These are phyloP conservation scores for Chloroclysta siterata DNA, from an alignment of 2,888 invertebrate genomes.

Conservation along the genomic window DNA sequence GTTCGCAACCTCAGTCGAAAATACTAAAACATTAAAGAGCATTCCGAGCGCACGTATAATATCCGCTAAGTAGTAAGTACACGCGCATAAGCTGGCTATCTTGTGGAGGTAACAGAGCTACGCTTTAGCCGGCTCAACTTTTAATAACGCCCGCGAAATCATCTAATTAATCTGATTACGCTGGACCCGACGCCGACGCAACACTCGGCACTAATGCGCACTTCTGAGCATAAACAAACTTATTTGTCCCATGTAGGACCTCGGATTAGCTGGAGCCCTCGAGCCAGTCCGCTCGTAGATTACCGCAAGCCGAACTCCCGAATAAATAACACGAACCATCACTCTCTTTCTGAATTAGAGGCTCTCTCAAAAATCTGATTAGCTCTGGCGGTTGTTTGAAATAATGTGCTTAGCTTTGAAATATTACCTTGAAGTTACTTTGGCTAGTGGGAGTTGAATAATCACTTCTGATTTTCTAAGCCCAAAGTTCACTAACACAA, in stretches of 20 bases:
- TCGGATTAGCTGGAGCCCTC: constrained; percentile 65
- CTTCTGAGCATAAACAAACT: constrained; percentile 75
- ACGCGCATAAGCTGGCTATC: constrained; percentile 78
- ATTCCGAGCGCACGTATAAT: constrained; percentile 78
- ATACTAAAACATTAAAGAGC: constrained; percentile 84
- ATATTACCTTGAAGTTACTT: constrained; percentile 26
- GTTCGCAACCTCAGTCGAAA: constrained; percentile 84
- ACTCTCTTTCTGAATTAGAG: constrained; percentile 52
- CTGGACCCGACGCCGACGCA: constrained; percentile 68
- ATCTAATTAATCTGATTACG: constrained; percentile 83
- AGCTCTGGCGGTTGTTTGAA: constrained; percentile 41
- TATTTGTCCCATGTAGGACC: constrained; percentile 71
- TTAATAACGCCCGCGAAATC: constrained; percentile 83
- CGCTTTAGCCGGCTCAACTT: constrained; percentile 80
- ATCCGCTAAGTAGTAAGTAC: constrained; percentile 77
- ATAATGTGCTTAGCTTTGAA: constrained; percentile 37
- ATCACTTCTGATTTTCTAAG: constrained; percentile 22
- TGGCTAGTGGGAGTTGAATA: constrained; percentile 14
- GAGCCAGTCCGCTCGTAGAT: constrained; percentile 50
- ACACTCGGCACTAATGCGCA: constrained; percentile 75
- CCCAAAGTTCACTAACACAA: constrained; percentile 4
- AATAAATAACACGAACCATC: constrained; percentile 53
- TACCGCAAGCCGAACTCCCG: constrained; percentile 50
- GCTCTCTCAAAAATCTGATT: constrained; percentile 46
- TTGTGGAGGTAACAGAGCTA: constrained; percentile 76